Evolutionary conservation across 2,797 vertebrate genomes (phyloP).

Genomic region (Micromesistius poutassou): DNA sequence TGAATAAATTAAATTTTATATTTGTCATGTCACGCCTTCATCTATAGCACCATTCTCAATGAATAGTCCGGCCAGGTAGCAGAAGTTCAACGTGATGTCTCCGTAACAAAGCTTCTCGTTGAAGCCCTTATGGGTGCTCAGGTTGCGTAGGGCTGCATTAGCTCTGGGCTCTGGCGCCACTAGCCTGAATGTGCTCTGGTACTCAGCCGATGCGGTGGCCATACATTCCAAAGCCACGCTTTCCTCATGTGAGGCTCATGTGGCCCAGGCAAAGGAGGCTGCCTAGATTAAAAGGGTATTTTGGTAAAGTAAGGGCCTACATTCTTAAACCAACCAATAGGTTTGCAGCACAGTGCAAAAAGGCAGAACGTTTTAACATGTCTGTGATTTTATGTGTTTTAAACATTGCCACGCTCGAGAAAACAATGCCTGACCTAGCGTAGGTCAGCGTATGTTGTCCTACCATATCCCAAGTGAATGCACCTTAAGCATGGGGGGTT

Average conservation of each 20-base stretch:
- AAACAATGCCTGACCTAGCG: too few species aligned
- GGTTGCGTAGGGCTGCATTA: slow-evolving; percentile 81
- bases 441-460: too few species aligned
- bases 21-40: too few species aligned
- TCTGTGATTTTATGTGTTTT: too few species aligned
- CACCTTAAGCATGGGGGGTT: too few species aligned
- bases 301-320: slow-evolving; percentile 31
- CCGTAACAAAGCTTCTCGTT: slow-evolving; percentile 95
- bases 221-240: slow-evolving; percentile 92
- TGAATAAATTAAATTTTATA: too few species aligned
- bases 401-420: too few species aligned
- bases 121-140: slow-evolving; percentile 91
- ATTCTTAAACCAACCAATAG: too few species aligned
- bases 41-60: slow-evolving; percentile 29
- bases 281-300: slow-evolving; percentile 93
- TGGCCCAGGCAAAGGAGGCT: slow-evolving; percentile 93
- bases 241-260: slow-evolving; percentile 86
- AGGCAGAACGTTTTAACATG: too few species aligned
- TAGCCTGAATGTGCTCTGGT: slow-evolving; percentile 83
- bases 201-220: slow-evolving; percentile 88
- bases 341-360: too few species aligned
- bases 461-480: too few species aligned
- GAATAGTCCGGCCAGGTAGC: slow-evolving; percentile 85
- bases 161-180: slow-evolving; percentile 86
- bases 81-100: slow-evolving; percentile 90